Conservation (phyloP, 1,140 invertebrate species). For the Tetramorium alpestre region DNA sequence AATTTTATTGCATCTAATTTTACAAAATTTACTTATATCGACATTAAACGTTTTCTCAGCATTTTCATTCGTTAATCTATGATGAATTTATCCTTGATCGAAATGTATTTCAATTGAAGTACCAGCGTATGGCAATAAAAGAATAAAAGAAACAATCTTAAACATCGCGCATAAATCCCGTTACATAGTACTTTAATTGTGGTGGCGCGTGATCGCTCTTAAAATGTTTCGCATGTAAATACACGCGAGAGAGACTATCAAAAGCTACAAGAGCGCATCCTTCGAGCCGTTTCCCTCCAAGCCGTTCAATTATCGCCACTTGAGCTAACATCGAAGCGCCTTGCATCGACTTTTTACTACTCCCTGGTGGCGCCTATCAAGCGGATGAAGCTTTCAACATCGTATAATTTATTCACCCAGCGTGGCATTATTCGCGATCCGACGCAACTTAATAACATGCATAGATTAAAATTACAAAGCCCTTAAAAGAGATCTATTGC, state of each 20-base stretch:
- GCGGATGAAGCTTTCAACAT: conserved; percentile 32
- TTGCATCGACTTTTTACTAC: conserved; percentile 56
- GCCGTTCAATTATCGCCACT: conserved; percentile 68
- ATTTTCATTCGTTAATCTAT: neutral
- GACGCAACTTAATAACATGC: conserved; percentile 41
- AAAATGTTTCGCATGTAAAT: conserved; percentile 24
- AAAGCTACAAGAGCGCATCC: neutral
- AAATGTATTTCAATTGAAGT: neutral
- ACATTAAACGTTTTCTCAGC: neutral
- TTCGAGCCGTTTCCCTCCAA: conserved; percentile 23
- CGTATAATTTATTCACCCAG: conserved; percentile 63
- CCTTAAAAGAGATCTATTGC: neutral
- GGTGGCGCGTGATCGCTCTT: neutral
- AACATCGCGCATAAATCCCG: conserved; percentile 25
- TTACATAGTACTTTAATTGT: conserved; percentile 20
- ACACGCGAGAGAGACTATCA: neutral
- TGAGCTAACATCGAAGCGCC: conserved; percentile 56
- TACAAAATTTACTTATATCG: neutral
- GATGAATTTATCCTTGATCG: neutral
- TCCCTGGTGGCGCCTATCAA: conserved; percentile 39
- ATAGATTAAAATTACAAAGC: conserved; percentile 15
- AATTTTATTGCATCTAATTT: conserved; percentile 15
- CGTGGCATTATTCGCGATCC: conserved; percentile 1
- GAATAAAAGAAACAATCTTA: neutral
- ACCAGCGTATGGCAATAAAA: neutral